Conservation (phyloP, 2,888 invertebrate genomes). For the Trilocha varians region DNA sequence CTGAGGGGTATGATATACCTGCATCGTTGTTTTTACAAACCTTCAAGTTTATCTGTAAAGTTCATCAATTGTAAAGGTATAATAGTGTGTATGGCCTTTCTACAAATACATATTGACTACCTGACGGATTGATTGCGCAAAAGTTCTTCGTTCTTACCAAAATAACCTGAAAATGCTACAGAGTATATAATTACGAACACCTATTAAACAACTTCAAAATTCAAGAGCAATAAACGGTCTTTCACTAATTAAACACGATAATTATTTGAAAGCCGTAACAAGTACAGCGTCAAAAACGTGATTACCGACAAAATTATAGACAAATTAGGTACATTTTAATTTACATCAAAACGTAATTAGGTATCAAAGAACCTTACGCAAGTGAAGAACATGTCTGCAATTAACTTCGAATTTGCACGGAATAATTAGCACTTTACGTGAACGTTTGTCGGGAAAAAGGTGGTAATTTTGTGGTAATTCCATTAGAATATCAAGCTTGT, state of each 20-base stretch:
- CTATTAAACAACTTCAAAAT: no score
- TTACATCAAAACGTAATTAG: constrained; percentile 2
- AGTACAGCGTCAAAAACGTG: background rate
- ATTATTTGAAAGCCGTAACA: background rate
- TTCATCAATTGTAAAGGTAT: no score
- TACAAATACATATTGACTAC: no score
- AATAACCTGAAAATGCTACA: no score
- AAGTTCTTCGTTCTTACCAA: no score
- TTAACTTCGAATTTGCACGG: constrained; percentile 1
- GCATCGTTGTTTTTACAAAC: no score
- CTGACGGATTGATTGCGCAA: no score
- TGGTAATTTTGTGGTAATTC: background rate
- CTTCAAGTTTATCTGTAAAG: no score
- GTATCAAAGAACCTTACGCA: background rate
- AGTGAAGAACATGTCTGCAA: background rate
- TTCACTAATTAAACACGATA: background rate
- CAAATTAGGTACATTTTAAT: background rate
- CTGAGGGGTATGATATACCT: no score
- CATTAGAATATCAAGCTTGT: no score
- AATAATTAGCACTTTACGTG: constrained; percentile 6
- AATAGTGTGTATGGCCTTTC: no score
- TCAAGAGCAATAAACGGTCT: background rate
- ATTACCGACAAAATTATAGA: background rate
- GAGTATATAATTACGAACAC: no score
- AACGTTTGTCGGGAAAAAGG: background rate